phyloP scores from a whole-genome alignment of 2,113 vertebrate genomes.

The Hyaena hyaena region DNA sequence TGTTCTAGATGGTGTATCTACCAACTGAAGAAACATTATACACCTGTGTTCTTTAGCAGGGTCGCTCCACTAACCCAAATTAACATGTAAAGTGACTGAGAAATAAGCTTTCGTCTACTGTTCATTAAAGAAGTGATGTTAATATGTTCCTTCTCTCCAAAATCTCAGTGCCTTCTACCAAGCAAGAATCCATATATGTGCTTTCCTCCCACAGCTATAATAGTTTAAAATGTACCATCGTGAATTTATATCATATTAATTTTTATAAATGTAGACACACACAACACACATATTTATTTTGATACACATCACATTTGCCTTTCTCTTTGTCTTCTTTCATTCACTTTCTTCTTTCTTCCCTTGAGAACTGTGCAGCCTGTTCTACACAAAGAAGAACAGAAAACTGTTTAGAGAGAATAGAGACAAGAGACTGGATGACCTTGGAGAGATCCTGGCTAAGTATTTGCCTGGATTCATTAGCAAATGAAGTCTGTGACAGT shows the following conservation, averaged over 20 bases:
- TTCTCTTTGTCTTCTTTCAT: background rate
- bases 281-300: background rate
- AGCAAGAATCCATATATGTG: background rate
- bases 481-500: background rate
- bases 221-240: constrained; percentile 58
- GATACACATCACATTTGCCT: background rate
- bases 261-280: constrained; percentile 18
- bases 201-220: background rate
- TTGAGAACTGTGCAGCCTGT: background rate
- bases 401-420: background rate
- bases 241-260: background rate
- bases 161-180: background rate
- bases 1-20: background rate
- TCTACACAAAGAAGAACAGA: background rate
- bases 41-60: background rate
- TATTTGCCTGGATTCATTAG: background rate
- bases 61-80: background rate
- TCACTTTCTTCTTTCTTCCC: background rate
- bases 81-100: background rate
- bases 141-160: background rate
- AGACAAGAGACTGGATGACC: background rate
- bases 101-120: background rate
- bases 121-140: background rate
- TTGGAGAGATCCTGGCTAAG: background rate
- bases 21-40: background rate